Evolutionary conservation across 1,140 invertebrate genomes (phyloP).

Genomic region (Leptonema lineaticorne): DNA sequence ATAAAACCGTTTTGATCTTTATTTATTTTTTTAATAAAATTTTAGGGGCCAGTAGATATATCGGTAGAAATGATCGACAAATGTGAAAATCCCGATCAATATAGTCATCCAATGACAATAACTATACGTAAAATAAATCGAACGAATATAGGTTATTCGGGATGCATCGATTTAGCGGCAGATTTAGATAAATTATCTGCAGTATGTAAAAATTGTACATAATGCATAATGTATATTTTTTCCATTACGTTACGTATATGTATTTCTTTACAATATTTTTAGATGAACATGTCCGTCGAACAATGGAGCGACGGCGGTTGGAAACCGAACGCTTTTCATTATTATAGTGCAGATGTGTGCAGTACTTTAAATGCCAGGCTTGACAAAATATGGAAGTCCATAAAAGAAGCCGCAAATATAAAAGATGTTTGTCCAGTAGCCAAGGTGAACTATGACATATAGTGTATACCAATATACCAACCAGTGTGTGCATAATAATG

Average conservation of each 20-base stretch:
- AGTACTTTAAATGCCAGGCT: constrained; percentile 2
- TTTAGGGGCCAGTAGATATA: constrained; percentile 37
- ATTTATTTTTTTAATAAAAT: too few species aligned
- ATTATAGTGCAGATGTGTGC: background rate
- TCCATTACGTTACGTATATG: background rate
- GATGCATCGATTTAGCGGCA: constrained; percentile 15
- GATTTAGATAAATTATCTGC: constrained; percentile 14
- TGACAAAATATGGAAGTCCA: constrained; percentile 7
- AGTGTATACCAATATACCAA: too few species aligned
- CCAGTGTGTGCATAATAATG: too few species aligned
- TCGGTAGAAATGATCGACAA: constrained; percentile 28
- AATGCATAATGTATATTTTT: background rate
- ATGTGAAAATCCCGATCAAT: constrained; percentile 33
- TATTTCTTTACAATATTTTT: background rate
- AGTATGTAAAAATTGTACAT: background rate
- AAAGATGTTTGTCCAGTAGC: constrained; percentile 25
- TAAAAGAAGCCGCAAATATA: constrained; percentile 10
- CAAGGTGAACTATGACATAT: too few species aligned
- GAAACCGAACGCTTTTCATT: constrained; percentile 37
- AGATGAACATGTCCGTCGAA: constrained; percentile 25
- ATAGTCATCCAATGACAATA: background rate
- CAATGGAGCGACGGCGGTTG: constrained; percentile 40
- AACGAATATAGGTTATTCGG: constrained; percentile 31
- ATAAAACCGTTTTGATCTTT: too few species aligned
- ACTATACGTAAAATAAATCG: constrained; percentile 32